Evolutionary conservation across 2,113 vertebrate genomes (phyloP), one percentile per base, ranked within the genome.

Genomic region (Dromaius novaehollandiae): DNA sequence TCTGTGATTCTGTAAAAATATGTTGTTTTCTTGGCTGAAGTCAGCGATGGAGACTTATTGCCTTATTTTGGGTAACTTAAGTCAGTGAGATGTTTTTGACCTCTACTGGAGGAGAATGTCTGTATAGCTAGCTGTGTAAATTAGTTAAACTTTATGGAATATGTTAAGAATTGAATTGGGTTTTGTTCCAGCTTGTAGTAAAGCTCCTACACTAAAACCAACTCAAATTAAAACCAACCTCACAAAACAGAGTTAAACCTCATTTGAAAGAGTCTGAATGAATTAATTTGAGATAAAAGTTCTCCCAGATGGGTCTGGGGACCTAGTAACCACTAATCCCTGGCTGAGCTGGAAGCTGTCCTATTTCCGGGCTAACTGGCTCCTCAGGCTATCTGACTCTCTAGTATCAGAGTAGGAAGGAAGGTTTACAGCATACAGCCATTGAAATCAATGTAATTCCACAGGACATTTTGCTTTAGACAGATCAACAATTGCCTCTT

Each of bases 11-110:
- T 56, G 55, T 30, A 30, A 96, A 80, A 55, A 19, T 11, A 26
- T 0, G 2, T 1, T 0, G 0, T 58, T 65, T 7, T 73, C 4
- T 46, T 87, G 7, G 50, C 16, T 81, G 16, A 61, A 74, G 65
- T 82, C 51, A 71, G 22, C 14, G 32, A 53, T 34, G 46, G 38
- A 25, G 13, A 74, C 34, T 86, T 86, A 78, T 3, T 85, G 18
- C 8, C 5, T 79, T 82, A 36, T 88, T 85, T 10, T 50, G n/a
- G 5, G 14, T 38, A 68, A 50, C 6, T 75, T 65, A 93, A 71
- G 7, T 25, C 22, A 81, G 28, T 19, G 51, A 42, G 28, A 56
- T 26, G 3, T 36, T 89, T 93, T 85, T 18, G 20, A 79, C 25
- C 16, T 14, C 56, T 69, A 74, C 12, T 74, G 17, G 40, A 70